Evolutionary conservation across 2,888 invertebrate genomes (phyloP), one percentile per base, ranked within the genome.

Genomic region (Ichneumon xanthorius): DNA sequence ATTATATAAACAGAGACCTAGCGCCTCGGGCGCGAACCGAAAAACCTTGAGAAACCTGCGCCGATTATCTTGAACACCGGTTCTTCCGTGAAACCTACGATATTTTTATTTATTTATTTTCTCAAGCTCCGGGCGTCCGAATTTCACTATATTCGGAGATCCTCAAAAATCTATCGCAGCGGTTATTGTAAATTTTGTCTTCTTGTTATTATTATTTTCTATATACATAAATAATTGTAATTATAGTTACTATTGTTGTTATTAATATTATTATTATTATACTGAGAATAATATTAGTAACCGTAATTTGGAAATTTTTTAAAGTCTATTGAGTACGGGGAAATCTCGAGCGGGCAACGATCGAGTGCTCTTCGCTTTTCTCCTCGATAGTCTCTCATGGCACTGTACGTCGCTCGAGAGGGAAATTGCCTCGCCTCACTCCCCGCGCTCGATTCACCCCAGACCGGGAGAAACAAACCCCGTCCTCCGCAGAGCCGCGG

Each of bases 11-110:
- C 71, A 71, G 37, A 71, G 53, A 11, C 22, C 22, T 1, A 58
- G 58, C 22, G 22, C 11, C 58, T 58, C 58, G 55, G 11, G 40
- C 55, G 40, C 55, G 19, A 14, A 71, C 55, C 22, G 55, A 50
- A 70, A 72, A 72, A 58, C 72, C 72, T 72, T 55, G 55, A 16
- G 19, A 14, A 58, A 72, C 72, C 37, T 72, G 55, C 45, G 45
- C 55, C 72, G 72, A 72, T 55, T 58, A 58, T 72, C 72, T 19
- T 40, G 53, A 16, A 58, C 55, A 55, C 33, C 33, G 68, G n/a
- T 50, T 55, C 55, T 70, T 70, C 72, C 72, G 53, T 22, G 37
- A 72, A 55, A 22, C 55, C 53, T 71, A 50, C 53, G 71, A 16
- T 55, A 19, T 71, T 71, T 55, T 70, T n/a, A 19, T 55, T 55